phyloP scores from a whole-genome alignment of 2,797 vertebrate species.

The Danio aesculapii region DNA sequence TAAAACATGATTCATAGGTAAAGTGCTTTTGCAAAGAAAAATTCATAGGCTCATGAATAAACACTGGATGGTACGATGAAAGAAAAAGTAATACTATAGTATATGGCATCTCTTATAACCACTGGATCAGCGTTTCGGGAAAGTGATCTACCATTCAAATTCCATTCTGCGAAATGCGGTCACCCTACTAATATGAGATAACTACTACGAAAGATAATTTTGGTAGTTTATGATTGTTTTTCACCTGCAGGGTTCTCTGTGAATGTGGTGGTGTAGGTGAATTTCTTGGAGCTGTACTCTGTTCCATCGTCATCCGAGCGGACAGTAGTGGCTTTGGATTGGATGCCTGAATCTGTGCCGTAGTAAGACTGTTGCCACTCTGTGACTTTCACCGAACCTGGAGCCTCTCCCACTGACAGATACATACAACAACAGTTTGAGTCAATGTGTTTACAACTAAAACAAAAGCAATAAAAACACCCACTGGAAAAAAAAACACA shows the following conservation, averaged over 20 bases:
- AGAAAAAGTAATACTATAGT: no score
- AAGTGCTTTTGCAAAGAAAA: no score
- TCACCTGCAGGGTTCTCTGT: conserved; percentile 69
- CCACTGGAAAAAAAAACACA: background rate
- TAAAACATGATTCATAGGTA: no score
- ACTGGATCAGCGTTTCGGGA: no score
- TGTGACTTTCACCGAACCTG: conserved; percentile 68
- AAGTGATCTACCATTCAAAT: no score
- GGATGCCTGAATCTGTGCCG: conserved; percentile 76
- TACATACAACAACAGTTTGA: background rate
- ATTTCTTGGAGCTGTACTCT: conserved; percentile 68
- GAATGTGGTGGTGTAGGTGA: conserved; percentile 70
- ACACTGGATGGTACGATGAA: no score
- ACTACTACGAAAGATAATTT: no score
- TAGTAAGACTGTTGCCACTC: conserved; percentile 75
- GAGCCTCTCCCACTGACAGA: conserved; percentile 69
- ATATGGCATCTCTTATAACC: no score
- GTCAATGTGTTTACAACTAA: background rate
- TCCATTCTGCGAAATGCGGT: no score
- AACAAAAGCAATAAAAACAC: background rate
- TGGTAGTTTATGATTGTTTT: conserved; percentile 1
- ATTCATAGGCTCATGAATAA: no score
- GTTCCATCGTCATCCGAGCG: conserved; percentile 67
- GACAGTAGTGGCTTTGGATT: conserved; percentile 78
- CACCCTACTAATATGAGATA: no score